Evolutionary conservation across 2,797 vertebrate species (phyloP).

Genomic region (Phrynocephalus forsythii): DNA sequence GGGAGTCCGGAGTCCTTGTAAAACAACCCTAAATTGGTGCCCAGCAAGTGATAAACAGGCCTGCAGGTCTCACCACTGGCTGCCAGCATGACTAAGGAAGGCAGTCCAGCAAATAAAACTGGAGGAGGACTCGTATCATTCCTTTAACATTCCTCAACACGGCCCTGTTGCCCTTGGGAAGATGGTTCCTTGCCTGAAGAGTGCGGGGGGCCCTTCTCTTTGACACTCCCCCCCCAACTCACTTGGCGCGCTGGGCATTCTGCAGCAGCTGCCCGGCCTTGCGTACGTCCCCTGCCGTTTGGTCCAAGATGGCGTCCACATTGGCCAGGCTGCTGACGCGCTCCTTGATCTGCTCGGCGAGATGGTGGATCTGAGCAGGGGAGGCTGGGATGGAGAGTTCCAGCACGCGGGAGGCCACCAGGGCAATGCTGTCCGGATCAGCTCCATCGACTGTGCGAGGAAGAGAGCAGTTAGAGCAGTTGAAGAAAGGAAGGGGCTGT

Average conservation of each 20-base stretch:
- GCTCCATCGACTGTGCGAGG: slow-evolving; percentile 90
- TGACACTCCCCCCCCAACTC: slow-evolving; percentile 7
- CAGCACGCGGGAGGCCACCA: slow-evolving; percentile 90
- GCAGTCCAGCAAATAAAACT: too few relatives aligned
- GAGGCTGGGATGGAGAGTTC: slow-evolving; percentile 95
- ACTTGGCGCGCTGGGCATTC: slow-evolving; percentile 92
- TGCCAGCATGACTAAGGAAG: neutral
- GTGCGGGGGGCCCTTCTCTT: neutral
- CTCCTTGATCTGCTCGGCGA: slow-evolving; percentile 92
- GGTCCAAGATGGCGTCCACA: slow-evolving; percentile 91
- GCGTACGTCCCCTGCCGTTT: slow-evolving; percentile 88
- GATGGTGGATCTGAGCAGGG: slow-evolving; percentile 88
- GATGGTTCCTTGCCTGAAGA: neutral
- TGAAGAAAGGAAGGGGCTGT: too few relatives aligned
- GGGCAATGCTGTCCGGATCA: slow-evolving; percentile 94
- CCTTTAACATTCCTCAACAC: neutral
- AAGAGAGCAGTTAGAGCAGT: slow-evolving; percentile 29
- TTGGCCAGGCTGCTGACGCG: slow-evolving; percentile 91
- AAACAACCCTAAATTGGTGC: neutral
- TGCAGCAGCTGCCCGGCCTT: slow-evolving; percentile 88
- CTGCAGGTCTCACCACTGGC: neutral
- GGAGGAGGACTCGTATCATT: neutral
- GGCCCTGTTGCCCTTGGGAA: neutral
- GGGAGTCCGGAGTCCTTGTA: neutral
- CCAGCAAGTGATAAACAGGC: neutral